Conservation (phyloP, 2,888 invertebrate genomes). For the Orgyia antiqua region DNA sequence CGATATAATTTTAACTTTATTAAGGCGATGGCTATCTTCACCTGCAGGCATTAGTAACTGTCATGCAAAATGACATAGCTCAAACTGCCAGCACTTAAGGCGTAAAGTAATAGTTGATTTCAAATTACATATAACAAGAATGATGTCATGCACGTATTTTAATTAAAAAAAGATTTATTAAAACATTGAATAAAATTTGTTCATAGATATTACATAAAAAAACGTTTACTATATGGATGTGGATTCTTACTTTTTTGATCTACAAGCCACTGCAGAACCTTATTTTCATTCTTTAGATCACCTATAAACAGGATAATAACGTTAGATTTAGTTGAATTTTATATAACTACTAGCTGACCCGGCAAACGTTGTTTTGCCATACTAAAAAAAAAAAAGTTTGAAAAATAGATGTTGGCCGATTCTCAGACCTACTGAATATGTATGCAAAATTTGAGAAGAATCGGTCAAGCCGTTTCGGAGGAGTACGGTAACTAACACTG, state of each 20-base stretch:
- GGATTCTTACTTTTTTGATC: slow-evolving; percentile 96
- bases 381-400: too few relatives aligned
- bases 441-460: too few relatives aligned
- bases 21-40: slow-evolving; percentile 74
- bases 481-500: too few relatives aligned
- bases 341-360: too few relatives aligned
- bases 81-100: slow-evolving; percentile 75
- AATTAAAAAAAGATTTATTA: slow-evolving; percentile 37
- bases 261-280: slow-evolving; percentile 96
- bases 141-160: slow-evolving; percentile 74
- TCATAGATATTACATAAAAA: slow-evolving; percentile 25
- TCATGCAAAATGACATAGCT: slow-evolving; percentile 79
- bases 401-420: too few relatives aligned
- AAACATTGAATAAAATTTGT: too few relatives aligned
- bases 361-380: too few relatives aligned
- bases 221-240: slow-evolving; percentile 71
- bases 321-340: slow-evolving; percentile 23
- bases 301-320: slow-evolving; percentile 82
- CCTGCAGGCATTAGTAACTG: slow-evolving; percentile 80
- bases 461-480: too few relatives aligned
- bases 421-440: too few relatives aligned
- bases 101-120: slow-evolving; percentile 52
- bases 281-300: slow-evolving; percentile 95
- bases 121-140: slow-evolving; percentile 47
- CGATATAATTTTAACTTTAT: slow-evolving; percentile 67